Percentiles rank a stretch among this genome's conserved stretches.
These are phyloP conservation scores for Sceloporus tristichus DNA, from an alignment of 2,113 vertebrate genomes.

Conservation along the genomic window DNA sequence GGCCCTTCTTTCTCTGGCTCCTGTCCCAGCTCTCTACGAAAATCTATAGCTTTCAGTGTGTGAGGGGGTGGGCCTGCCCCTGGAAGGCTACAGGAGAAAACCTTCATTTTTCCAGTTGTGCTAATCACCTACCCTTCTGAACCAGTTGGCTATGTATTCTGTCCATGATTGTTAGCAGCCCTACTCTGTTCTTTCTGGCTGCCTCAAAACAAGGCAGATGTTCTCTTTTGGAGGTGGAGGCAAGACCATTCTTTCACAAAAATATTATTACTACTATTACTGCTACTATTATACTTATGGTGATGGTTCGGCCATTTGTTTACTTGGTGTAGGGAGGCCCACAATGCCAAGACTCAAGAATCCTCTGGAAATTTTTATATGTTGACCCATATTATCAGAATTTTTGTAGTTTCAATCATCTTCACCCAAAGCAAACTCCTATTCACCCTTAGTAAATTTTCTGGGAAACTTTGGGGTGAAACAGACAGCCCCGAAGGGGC, in stretches of 20 bases:
- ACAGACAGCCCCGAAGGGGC: too few species aligned
- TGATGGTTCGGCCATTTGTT: not conserved
- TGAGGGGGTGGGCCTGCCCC: not conserved
- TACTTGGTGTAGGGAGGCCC: not conserved
- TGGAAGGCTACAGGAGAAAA: not conserved
- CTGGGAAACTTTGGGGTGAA: not conserved
- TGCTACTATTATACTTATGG: not conserved
- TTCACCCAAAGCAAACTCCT: conserved; percentile 4
- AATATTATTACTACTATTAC: not conserved
- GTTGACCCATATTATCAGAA: not conserved
- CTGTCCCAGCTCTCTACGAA: not conserved
- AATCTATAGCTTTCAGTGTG: not conserved
- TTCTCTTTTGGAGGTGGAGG: not conserved
- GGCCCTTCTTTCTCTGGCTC: not conserved
- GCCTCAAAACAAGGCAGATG: not conserved
- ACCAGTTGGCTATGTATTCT: not conserved
- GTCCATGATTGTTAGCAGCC: not conserved
- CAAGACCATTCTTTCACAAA: not conserved
- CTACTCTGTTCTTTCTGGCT: not conserved
- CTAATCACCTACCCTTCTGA: not conserved
- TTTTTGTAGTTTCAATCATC: not conserved
- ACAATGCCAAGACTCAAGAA: not conserved
- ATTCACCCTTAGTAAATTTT: not conserved
- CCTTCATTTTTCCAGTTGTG: not conserved
- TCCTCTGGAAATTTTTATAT: not conserved